Evolutionary conservation across 1,140 invertebrate genomes (phyloP).

Genomic region (Limonius californicus): DNA sequence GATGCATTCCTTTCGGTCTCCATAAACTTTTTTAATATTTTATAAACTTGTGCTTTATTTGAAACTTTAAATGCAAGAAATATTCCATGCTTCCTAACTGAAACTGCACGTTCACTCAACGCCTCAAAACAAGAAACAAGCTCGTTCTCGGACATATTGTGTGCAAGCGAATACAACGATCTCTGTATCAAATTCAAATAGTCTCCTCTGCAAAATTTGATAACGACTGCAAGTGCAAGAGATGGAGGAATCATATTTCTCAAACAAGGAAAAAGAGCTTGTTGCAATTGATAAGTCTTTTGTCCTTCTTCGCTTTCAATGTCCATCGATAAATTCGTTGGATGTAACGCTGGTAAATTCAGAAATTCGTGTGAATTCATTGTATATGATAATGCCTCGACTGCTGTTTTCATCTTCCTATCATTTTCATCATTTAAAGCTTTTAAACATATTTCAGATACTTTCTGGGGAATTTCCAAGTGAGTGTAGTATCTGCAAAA

Average conservation of each 20-base stretch:
- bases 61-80: background rate
- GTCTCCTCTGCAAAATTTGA: background rate
- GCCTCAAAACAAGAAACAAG: background rate
- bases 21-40: background rate
- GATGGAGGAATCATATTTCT: background rate
- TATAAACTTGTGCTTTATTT: background rate
- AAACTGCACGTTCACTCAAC: background rate
- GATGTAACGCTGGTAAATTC: background rate
- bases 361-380: background rate
- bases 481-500: no score
- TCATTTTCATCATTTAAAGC: no score
- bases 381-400: background rate
- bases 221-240: background rate
- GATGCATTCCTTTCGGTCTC: background rate
- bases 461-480: no score
- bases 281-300: background rate
- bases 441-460: no score
- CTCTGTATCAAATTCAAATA: background rate
- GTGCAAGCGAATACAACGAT: background rate
- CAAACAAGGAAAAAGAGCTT: background rate
- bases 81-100: background rate
- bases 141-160: background rate
- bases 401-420: background rate
- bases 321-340: background rate
- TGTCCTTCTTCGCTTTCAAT: background rate